Evolutionary conservation across 2,888 invertebrate species (phyloP), one percentile per base, ranked within the genome.

Genomic region (Drosophila lacicola): DNA sequence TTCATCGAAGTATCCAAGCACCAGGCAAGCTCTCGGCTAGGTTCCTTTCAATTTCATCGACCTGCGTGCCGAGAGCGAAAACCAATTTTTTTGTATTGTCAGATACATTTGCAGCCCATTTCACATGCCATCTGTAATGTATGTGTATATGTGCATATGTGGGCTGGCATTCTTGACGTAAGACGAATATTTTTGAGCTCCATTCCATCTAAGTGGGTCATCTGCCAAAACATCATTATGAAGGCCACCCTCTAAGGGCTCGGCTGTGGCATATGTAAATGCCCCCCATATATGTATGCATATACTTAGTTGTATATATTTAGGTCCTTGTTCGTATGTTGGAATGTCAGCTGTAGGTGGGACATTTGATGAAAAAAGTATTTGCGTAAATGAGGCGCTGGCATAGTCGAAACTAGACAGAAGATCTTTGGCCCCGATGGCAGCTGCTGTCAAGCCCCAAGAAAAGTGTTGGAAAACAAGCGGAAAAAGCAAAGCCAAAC

Each of bases 201-300:
- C 19, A 25, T 6, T 33, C 21, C 37, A 33, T 29, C 19, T 13
- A 81, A 78, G 57, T 75, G 75, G 78, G 81, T 81, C 81, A 81
- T 62, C 73, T 71, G 78, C 63, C 67, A 73, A 78, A 80, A 50
- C 60, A 54, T 46, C 58, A 57, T 63, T 57, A 72, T 57, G 69
- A 53, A 45, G 45, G 63, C 56, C 44, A 72, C 6, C 37, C 5
- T 2, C 37, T 6, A 56, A 68, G 33, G 49, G 49, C 11, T 14
- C n/a, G 47, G 36, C 33, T 57, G 34, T 13, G 25, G 44, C 54
- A 21, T n/a, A 56, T 67, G 46, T 54, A 68, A 57, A 65, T 68
- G 44, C 41, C 10, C 10, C 3, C 34, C 13, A 9, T 14, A 9
- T 13, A 17, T 29, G 4, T 25, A n/a, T 17, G 14, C 44, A 9